phyloP scores from a whole-genome alignment of 2,888 invertebrate genomes.

The Cyclophora albipunctata region DNA sequence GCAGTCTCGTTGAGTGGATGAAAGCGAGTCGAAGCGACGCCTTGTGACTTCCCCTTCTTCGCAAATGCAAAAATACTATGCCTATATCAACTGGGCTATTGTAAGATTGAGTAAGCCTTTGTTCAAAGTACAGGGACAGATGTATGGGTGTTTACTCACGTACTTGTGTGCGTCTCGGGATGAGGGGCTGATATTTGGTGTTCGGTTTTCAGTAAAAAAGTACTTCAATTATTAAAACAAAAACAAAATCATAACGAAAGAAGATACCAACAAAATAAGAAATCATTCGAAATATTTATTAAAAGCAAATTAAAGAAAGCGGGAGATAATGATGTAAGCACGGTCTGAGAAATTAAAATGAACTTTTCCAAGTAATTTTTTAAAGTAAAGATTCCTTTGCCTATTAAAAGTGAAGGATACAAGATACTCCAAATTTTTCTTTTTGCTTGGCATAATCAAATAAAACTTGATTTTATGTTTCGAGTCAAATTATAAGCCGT shows the following conservation, averaged over 20 bases:
- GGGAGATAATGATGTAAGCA: conserved; percentile 15
- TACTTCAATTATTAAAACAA: background rate
- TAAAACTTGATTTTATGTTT: conserved; percentile 75
- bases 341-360: conserved; percentile 32
- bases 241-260: background rate
- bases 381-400: conserved; percentile 45
- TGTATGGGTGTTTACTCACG: conserved; percentile 19
- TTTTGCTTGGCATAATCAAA: conserved; percentile 67
- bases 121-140: conserved; percentile 47
- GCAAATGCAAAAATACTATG: conserved; percentile 60
- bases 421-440: conserved; percentile 55
- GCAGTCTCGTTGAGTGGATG: conserved; percentile 59
- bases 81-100: conserved; percentile 53
- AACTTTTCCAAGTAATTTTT: conserved; percentile 41
- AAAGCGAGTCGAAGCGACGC: conserved; percentile 60
- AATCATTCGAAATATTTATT: conserved; percentile 7
- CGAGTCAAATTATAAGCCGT: conserved; percentile 73
- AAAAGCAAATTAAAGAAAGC: conserved; percentile 6
- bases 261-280: conserved; percentile 1
- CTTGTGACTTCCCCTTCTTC: conserved; percentile 58
- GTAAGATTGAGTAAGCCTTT: conserved; percentile 63
- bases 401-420: conserved; percentile 60
- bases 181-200: conserved; percentile 18
- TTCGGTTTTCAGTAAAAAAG: conserved; percentile 19
- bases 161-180: conserved; percentile 8